These are phyloP conservation scores for Synanthedon tipuliformis DNA, from an alignment of 2,888 invertebrate species.

Conservation along the genomic window DNA sequence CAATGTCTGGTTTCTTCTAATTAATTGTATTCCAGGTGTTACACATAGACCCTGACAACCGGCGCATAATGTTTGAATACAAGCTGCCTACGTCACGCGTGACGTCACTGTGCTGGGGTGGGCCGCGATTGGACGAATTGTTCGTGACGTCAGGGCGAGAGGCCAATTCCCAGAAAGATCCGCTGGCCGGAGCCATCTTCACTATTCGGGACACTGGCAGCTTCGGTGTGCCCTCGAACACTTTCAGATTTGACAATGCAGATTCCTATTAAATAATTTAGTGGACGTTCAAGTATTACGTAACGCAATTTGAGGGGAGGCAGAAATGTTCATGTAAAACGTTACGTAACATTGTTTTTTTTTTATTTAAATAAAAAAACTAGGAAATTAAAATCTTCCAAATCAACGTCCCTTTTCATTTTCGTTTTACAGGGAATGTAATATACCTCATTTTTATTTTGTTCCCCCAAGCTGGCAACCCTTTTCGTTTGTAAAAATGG, in stretches of 20 bases:
- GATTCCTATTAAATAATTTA: constrained; percentile 30
- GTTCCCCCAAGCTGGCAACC: too few species aligned
- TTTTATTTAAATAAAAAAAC: too few species aligned
- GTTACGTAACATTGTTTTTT: too few species aligned
- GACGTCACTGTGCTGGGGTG: constrained; percentile 78
- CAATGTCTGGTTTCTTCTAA: background rate
- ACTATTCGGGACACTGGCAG: constrained; percentile 42
- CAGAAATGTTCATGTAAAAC: too few species aligned
- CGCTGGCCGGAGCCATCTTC: constrained; percentile 44
- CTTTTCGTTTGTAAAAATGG: too few species aligned
- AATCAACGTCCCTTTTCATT: too few species aligned
- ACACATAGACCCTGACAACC: constrained; percentile 62
- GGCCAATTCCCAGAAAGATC: constrained; percentile 15
- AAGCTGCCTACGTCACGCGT: constrained; percentile 67
- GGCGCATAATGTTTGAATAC: constrained; percentile 54
- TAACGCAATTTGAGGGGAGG: too few species aligned
- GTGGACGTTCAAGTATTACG: too few species aligned
- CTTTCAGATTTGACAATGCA: constrained; percentile 37
- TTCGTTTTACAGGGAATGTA: too few species aligned
- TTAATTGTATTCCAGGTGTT: constrained; percentile 49
- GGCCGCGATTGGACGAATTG: constrained; percentile 70
- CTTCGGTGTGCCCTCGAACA: constrained; percentile 23
- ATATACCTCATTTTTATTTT: too few species aligned
- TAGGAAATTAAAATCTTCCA: too few species aligned
- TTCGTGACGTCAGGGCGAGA: constrained; percentile 70